Percentiles rank a stretch among this genome's conserved stretches.
Conservation (phyloP, 2,888 invertebrate genomes). For the Lissocephala sabroskyi region DNA sequence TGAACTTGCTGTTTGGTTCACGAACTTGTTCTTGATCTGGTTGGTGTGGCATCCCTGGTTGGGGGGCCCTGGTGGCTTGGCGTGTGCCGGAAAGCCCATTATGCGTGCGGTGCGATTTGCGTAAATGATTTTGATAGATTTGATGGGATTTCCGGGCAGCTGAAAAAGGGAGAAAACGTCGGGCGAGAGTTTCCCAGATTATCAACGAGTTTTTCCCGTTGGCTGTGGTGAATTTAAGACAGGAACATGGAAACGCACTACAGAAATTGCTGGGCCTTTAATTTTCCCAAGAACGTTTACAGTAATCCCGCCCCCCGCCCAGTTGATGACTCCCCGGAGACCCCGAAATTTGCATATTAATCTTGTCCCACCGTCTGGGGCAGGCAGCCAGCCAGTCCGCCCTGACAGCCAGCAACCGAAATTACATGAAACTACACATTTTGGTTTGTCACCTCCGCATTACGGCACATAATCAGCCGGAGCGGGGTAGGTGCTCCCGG, state of each 20-base stretch:
- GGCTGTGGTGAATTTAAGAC: too few relatives aligned
- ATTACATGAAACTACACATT: slow-evolving; percentile 62
- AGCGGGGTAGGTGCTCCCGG: too few relatives aligned
- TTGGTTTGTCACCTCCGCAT: slow-evolving; percentile 58
- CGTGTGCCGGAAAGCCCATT: slow-evolving; percentile 17
- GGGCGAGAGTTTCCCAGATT: too few relatives aligned
- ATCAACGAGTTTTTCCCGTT: too few relatives aligned
- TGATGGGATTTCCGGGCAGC: slow-evolving; percentile 57
- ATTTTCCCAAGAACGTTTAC: slow-evolving; percentile 32
- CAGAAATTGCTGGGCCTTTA: slow-evolving; percentile 41
- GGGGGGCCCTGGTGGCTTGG: slow-evolving; percentile 15
- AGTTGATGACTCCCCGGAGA: neutral
- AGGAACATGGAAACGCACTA: slow-evolving; percentile 53
- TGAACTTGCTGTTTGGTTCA: too few relatives aligned
- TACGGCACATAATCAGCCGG: slow-evolving; percentile 44
- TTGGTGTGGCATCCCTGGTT: too few relatives aligned
- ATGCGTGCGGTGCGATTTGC: slow-evolving; percentile 40
- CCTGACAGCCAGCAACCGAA: slow-evolving; percentile 31
- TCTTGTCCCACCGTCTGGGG: slow-evolving; percentile 28
- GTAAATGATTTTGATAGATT: slow-evolving; percentile 61
- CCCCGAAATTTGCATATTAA: slow-evolving; percentile 49
- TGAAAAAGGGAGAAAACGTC: too few relatives aligned
- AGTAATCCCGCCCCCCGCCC: neutral
- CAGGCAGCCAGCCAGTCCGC: slow-evolving; percentile 11
- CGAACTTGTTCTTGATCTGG: too few relatives aligned